These are phyloP conservation scores for Paguma larvata DNA, from an alignment of 2,797 vertebrate genomes.

Conservation along the genomic window DNA sequence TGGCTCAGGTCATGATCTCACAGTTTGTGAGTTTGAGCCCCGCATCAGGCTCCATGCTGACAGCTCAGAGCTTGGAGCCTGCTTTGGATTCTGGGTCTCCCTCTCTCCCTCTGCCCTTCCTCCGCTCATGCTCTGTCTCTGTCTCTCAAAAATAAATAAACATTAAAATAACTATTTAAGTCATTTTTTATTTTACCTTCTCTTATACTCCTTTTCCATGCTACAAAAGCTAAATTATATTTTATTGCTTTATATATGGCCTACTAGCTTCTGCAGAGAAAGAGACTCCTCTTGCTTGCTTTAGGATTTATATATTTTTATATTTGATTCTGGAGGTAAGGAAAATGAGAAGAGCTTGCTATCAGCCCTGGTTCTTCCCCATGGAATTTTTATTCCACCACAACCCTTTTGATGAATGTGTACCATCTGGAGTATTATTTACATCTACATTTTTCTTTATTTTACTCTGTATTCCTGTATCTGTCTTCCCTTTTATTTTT, in stretches of 20 bases:
- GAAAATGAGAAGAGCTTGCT: background rate
- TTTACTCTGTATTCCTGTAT: background rate
- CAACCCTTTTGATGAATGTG: background rate
- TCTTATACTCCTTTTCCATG: background rate
- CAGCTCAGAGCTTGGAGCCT: no score
- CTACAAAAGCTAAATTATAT: background rate
- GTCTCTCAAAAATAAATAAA: no score
- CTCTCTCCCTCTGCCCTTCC: no score
- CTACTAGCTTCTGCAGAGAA: background rate
- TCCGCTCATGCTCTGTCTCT: no score
- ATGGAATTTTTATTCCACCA: background rate
- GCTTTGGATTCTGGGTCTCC: no score
- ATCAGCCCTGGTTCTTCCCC: background rate
- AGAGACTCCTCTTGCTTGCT: background rate
- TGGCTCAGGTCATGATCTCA: no score
- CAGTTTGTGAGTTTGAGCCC: no score
- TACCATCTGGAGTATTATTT: background rate
- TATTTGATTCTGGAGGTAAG: background rate
- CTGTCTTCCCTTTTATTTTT: background rate
- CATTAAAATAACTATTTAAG: no score
- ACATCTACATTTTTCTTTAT: background rate
- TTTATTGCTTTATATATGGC: background rate
- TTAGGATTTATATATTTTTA: constrained; percentile 7
- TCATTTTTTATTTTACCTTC: constrained; percentile 54
- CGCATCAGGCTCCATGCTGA: no score